Evolutionary conservation across 2,113 vertebrate species (phyloP).

Genomic region (Cygnus atratus): DNA sequence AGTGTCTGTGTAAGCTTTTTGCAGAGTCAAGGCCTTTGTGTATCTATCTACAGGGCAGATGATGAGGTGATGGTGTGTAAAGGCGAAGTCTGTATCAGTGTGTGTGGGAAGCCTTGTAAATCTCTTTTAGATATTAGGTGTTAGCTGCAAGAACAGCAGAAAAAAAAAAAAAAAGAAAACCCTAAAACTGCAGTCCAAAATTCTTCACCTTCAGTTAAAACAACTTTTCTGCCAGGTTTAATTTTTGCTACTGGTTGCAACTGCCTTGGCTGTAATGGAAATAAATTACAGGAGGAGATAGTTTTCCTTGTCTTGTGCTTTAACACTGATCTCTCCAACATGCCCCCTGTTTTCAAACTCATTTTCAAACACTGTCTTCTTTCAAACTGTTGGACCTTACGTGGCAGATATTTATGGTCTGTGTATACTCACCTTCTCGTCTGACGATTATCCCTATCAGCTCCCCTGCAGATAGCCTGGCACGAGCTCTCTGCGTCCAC

Average conservation of each 20-base stretch:
- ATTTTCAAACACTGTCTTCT: neutral
- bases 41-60: neutral
- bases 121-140: neutral
- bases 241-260: neutral
- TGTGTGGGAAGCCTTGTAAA: neutral
- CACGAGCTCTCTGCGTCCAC: neutral
- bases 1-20: neutral
- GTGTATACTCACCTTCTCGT: neutral
- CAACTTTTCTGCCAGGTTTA: neutral
- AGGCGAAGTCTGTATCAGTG: neutral
- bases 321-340: neutral
- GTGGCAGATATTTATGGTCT: neutral
- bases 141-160: neutral
- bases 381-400: neutral
- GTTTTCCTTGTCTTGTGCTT: neutral
- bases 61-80: neutral
- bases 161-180: neutral
- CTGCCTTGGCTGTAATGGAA: neutral
- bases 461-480: slow-evolving; percentile 26
- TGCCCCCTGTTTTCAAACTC: neutral
- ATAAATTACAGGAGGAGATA: neutral
- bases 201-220: neutral
- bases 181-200: neutral
- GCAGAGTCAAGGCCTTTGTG: neutral
- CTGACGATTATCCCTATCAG: neutral